Conservation (phyloP, 2,797 vertebrate species). For the Aeoliscus strigatus region DNA sequence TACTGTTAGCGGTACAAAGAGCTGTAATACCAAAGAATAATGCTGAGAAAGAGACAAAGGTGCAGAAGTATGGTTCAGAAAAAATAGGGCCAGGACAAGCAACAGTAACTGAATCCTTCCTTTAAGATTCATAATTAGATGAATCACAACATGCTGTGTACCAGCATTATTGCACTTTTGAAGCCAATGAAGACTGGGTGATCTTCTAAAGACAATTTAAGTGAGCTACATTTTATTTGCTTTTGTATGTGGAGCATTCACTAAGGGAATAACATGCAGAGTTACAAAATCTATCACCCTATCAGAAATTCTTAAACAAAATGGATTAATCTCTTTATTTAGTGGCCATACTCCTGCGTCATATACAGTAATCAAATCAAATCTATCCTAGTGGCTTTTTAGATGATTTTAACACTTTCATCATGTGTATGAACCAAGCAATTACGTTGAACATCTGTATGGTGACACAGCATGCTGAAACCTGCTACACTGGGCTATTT, state of each 20-base stretch:
- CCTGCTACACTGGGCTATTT: background rate
- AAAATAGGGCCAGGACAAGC: slow-evolving; percentile 11
- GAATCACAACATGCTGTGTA: background rate
- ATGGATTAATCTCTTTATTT: too few relatives aligned
- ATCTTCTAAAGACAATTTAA: background rate
- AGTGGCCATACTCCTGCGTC: too few relatives aligned
- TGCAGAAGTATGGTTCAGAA: slow-evolving; percentile 8
- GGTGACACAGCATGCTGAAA: background rate
- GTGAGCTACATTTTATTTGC: background rate
- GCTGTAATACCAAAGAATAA: slow-evolving; percentile 42
- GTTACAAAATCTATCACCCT: too few relatives aligned
- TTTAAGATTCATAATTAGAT: background rate
- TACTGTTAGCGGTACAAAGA: slow-evolving; percentile 46
- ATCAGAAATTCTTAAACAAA: too few relatives aligned
- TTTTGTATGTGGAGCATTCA: background rate
- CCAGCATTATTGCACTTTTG: background rate
- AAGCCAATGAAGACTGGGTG: background rate
- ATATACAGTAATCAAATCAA: too few relatives aligned
- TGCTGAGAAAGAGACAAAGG: slow-evolving; percentile 18
- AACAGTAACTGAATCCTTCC: slow-evolving; percentile 3
- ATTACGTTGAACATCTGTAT: slow-evolving; percentile 2
- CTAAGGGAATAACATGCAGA: background rate
- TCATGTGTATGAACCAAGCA: background rate
- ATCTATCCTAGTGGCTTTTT: too few relatives aligned
- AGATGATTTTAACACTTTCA: too few relatives aligned